These are phyloP conservation scores for Andrena fulva DNA, from an alignment of 2,888 invertebrate genomes.

Conservation along the genomic window DNA sequence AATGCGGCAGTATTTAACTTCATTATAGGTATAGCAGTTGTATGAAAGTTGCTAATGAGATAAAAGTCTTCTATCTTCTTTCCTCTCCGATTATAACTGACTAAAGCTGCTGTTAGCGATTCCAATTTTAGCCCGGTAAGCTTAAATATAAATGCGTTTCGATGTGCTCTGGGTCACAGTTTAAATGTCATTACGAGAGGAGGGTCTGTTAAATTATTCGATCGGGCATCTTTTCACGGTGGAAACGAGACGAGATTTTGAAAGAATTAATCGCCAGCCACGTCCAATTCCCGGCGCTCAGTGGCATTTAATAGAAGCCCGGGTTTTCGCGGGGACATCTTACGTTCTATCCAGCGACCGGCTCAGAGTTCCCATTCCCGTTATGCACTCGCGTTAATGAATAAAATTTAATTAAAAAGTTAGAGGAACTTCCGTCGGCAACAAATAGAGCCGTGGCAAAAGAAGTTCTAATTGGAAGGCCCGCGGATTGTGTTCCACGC, in stretches of 20 bases:
- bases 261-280: constrained; percentile 23
- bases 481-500: constrained; percentile 51
- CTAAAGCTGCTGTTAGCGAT: too few relatives aligned
- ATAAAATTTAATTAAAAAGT: constrained; percentile 65
- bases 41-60: neutral
- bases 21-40: neutral
- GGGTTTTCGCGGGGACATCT: constrained; percentile 24
- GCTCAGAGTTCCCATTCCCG: constrained; percentile 17
- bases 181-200: too few relatives aligned
- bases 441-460: constrained; percentile 51
- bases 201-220: too few relatives aligned
- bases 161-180: neutral
- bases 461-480: constrained; percentile 61
- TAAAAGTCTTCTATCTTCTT: neutral
- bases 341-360: constrained; percentile 31
- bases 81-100: too few relatives aligned
- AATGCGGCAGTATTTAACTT: neutral
- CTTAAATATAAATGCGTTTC: neutral
- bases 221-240: too few relatives aligned
- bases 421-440: constrained; percentile 40
- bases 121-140: too few relatives aligned
- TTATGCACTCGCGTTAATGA: constrained; percentile 46
- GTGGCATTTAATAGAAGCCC: constrained; percentile 21
- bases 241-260: constrained; percentile 8
- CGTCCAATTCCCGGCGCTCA: constrained; percentile 11